These are phyloP conservation scores for Anolis carolinensis DNA, from an alignment of 2,113 vertebrate genomes.

Conservation along the genomic window DNA sequence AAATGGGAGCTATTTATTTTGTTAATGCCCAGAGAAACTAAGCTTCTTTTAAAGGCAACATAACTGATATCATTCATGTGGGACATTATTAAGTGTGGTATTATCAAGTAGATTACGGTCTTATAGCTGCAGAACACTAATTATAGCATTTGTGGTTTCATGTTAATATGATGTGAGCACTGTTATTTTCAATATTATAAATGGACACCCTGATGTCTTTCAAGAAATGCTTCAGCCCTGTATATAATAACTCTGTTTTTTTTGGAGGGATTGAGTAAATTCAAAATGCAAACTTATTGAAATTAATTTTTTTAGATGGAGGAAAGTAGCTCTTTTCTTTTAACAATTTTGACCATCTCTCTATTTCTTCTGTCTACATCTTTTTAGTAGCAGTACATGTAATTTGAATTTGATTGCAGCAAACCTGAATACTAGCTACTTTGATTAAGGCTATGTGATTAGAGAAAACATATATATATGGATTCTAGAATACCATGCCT, in stretches of 20 bases:
- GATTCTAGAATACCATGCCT: conserved; percentile 16
- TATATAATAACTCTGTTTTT: background rate
- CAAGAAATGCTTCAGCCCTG: conserved; percentile 38
- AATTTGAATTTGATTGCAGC: conserved; percentile 27
- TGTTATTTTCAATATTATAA: conserved; percentile 52
- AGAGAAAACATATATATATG: background rate
- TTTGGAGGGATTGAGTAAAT: conserved; percentile 24
- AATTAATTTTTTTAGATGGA: conserved; percentile 32
- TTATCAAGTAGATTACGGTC: conserved; percentile 64
- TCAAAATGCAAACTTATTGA: conserved; percentile 34
- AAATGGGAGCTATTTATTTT: background rate
- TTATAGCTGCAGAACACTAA: conserved; percentile 63
- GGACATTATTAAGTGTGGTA: conserved; percentile 55
- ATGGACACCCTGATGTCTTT: conserved; percentile 44
- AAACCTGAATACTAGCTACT: conserved; percentile 22
- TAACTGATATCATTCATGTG: conserved; percentile 47
- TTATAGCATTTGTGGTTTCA: conserved; percentile 63
- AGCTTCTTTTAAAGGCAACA: conserved; percentile 46
- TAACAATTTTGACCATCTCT: background rate
- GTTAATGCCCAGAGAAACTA: conserved; percentile 25
- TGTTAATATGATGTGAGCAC: conserved; percentile 64
- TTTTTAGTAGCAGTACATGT: background rate
- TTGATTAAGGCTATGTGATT: conserved; percentile 40
- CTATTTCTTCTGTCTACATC: conserved; percentile 27
- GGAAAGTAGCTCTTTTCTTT: conserved; percentile 14